Evolutionary conservation across 2,888 invertebrate species (phyloP), one percentile per base, ranked within the genome.

Genomic region (Andrena bicolor): DNA sequence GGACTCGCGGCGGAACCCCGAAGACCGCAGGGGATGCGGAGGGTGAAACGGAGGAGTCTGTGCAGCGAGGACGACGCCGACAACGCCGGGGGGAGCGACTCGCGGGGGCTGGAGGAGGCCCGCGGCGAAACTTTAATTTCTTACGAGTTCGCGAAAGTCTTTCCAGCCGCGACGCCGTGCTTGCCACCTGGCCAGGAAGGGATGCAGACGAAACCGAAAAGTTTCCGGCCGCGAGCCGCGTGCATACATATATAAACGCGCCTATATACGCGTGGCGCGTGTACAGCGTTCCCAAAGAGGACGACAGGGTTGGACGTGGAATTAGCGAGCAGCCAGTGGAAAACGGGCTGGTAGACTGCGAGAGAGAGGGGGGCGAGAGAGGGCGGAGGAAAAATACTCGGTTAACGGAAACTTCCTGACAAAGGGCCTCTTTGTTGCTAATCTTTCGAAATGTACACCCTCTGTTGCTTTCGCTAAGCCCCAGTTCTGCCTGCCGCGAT

Each of bases 111-210:
- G 35, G 74, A 83, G 75, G 79, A 83, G 75, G 79, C 76, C 6
- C 65, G 63, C 64, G 79, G 65, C 69, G 80, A 86, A 88, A 88
- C 83, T 88, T 88, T 88, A 88, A 88, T 88, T 88, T 88, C 87
- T 88, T 85, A 88, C 85, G 81, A 88, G 83, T 88, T 88, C 71
- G 77, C 71, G 65, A 82, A 88, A 88, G 84, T 88, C 87, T 79
- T 79, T 56, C 70, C 58, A 65, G 68, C 78, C 66, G 61, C 53
- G 63, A 26, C 75, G 35, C 68, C 35, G 41, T 79, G 75, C 74
- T 80, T 70, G 49, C 86, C 80, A 78, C 82, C 77, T 84, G 75
- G 71, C 61, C 8, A 32, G 64, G 65, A 41, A 30, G 56, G 75
- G 74, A 71, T 77, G 83, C 81, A 85, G 68, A 81, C 77, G 84